Evolutionary conservation across 2,888 invertebrate genomes (phyloP), one percentile per base, ranked within the genome.

Genomic region (Eupithecia insigniata): DNA sequence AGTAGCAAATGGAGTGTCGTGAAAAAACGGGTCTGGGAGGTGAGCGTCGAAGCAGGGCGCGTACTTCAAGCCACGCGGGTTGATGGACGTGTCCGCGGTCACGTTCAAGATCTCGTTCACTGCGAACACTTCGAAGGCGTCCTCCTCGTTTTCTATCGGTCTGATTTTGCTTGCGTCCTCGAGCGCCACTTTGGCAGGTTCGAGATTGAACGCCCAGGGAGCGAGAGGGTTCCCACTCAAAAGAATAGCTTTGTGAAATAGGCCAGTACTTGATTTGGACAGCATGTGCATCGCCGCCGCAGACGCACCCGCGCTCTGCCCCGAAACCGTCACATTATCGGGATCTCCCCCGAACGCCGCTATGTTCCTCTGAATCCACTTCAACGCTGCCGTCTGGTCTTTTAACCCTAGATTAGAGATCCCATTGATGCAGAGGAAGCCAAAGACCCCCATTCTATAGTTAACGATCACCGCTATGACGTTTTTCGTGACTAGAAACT

Each of bases 221-320:
- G 90, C 80, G 0, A 93, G 71, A 4, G 89, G 84, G 0, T 87
- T 84, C 6, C 93, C 93, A 65, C 93, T 94, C 79, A 93, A 83
- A 4, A 93, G 80, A 39, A 93, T 88, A 2, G 87, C 85, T 83
- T 92, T 92, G 75, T 94, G 93, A 70, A 92, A 94, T 34, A 94
- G 74, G 64, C 90, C 91, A 75, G 78, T 79, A 73, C 92, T 92
- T 7, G 78, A 76, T 67, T 85, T 85, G 0, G 93, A 90, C 0
- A 93, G 79, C 32, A 93, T 78, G 71, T 92, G 93, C 89, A 92
- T 89, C 0, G 89, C 87, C 0, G 90, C 88, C 0, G 91, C 82
- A n/a, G 88, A 85, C 0, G 89, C 90, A 0, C 94, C 94, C 0
- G 94, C 92, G 58, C 93, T 94, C 55, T 94, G 92, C 0, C 94